Evolutionary conservation across 1,140 invertebrate genomes (phyloP), one percentile per base, ranked within the genome.

Genomic region (Drosophila nannoptera): DNA sequence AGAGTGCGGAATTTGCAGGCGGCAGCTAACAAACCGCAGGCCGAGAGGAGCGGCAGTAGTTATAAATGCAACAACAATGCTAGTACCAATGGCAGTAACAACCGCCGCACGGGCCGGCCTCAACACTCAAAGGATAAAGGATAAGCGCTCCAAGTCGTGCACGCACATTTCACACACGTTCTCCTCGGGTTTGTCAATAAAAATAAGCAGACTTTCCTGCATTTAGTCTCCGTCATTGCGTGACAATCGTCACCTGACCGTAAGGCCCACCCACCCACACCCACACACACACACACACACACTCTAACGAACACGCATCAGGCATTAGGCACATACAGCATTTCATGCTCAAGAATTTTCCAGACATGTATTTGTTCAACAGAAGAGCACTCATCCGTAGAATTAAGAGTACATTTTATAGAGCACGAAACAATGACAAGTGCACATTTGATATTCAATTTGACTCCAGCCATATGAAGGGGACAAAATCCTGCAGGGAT

Each of bases 11-110:
- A 80, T 86, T 82, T 63, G 69, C 66, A 69, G 66, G 71, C 76
- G 66, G 71, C 76, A 68, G 76, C 78, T 80, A 83, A 83, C 78
- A 83, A 80, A 84, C 81, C 81, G 76, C 80, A 86, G 81, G 73
- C 81, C 78, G 72, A 84, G 56, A 77, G 22, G 22, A 69, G 71
- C 53, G 64, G 65, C 16, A 16, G 54, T 43, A 45, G 40, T 33
- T 69, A 73, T 64, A 76, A 76, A 73, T 77, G 68, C 76, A 84
- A 48, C 61, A 63, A 56, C 58, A 78, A 63, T 22, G 22, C 1
- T 22, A 22, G 22, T 22, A 22, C 22, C 22, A 22, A 22, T 22
- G 22, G 22, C 22, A 22, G 22, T 48, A 81, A 62, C 55, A 56
- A 62, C 42, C 66, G 52, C 48, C 40, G 69, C 40, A 73, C n/a